Conservation (phyloP, 2,113 vertebrate species). For the human region GRCh38 chr15:30023501-30024000, state of each 20-base stretch:
- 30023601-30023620: not conserved
- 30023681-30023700: not conserved
- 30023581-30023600: not conserved
- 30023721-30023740: not conserved
- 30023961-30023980: not conserved
- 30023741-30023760: not conserved
- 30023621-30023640: not conserved
- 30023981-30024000: not conserved
- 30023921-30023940: not conserved
- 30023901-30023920: not conserved
- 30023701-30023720: not conserved
- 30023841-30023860: not conserved
- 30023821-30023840: not conserved
- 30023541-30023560: not conserved
- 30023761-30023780: not conserved
- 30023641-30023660: not conserved
- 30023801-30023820: not conserved
- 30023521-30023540: not conserved
- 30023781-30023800: not conserved
- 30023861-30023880: not conserved
- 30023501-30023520: not conserved
- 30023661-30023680: not conserved
- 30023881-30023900: not conserved
- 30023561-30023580: not conserved
- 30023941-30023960: not conserved